Conservation (phyloP, 1,140 invertebrate genomes). For the Saxidomus purpurata region DNA sequence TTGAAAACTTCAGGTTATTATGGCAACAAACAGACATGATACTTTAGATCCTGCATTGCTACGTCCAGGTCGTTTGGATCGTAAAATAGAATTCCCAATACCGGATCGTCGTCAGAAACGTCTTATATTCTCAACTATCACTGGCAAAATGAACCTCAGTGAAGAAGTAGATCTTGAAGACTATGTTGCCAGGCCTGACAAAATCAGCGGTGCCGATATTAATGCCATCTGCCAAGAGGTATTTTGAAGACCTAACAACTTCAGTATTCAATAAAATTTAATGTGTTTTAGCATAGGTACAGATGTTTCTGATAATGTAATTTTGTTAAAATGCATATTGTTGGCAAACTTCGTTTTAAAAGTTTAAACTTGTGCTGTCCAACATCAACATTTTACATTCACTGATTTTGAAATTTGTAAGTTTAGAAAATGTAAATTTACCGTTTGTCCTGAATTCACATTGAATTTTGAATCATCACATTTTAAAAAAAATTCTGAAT, state of each 20-base stretch:
- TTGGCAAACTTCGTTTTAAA: no score
- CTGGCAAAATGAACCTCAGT: constrained; percentile 99
- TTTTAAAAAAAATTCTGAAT: no score
- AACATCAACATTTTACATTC: no score
- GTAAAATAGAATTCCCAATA: constrained; percentile 99
- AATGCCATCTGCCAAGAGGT: constrained; percentile 99
- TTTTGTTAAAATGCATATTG: no score
- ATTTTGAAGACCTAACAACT: no score
- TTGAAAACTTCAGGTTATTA: constrained; percentile 93
- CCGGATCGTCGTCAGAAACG: constrained; percentile 99
- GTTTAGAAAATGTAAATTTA: no score
- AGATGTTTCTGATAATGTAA: no score
- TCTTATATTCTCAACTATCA: constrained; percentile 99
- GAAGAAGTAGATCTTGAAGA: constrained; percentile 99
- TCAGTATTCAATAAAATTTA: background rate
- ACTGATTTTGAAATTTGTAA: no score
- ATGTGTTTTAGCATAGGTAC: no score
- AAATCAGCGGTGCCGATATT: constrained; percentile 99
- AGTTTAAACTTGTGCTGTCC: no score
- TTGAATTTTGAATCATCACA: no score
- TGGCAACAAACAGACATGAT: constrained; percentile 99
- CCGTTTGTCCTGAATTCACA: no score
- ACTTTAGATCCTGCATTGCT: constrained; percentile 99
- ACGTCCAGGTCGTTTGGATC: constrained; percentile 98
- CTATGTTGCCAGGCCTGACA: constrained; percentile 99